Evolutionary conservation across 2,113 vertebrate species (phyloP).

Genomic region (Gorsachius goisagi): DNA sequence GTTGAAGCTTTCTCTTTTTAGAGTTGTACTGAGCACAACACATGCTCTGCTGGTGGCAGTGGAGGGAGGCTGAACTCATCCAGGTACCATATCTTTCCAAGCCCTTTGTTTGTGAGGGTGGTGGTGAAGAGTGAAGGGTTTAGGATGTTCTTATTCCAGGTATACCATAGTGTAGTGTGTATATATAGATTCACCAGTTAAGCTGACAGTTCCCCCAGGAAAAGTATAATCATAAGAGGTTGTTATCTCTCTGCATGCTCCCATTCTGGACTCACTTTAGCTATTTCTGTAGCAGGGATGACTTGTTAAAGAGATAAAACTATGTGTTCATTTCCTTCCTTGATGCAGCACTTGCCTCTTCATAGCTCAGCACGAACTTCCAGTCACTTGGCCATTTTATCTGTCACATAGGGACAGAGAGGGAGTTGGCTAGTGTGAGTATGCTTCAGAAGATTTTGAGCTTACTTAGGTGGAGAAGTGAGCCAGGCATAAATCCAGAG

Average conservation of each 20-base stretch:
- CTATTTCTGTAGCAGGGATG: background rate
- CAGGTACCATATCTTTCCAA: background rate
- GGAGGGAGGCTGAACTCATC: slow-evolving; percentile 7
- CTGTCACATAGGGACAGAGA: background rate
- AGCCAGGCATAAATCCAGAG: background rate
- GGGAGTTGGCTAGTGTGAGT: background rate
- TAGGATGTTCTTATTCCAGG: background rate
- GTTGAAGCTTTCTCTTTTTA: slow-evolving; percentile 36
- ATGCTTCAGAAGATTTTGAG: background rate
- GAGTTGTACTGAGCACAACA: background rate
- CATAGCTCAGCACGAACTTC: background rate
- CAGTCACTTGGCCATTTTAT: background rate
- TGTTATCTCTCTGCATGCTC: slow-evolving; percentile 18
- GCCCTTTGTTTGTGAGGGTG: background rate
- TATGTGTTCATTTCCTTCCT: background rate
- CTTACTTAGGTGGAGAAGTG: background rate
- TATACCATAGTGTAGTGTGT: background rate
- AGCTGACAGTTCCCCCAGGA: background rate
- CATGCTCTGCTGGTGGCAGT: background rate
- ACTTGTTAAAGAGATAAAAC: slow-evolving; percentile 9
- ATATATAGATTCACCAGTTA: background rate
- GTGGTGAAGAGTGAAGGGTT: slow-evolving; percentile 15
- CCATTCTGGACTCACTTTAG: background rate
- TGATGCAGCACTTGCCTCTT: background rate
- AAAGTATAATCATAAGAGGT: slow-evolving; percentile 4